Conservation (phyloP, 2,888 invertebrate species). For the Dione juno region DNA sequence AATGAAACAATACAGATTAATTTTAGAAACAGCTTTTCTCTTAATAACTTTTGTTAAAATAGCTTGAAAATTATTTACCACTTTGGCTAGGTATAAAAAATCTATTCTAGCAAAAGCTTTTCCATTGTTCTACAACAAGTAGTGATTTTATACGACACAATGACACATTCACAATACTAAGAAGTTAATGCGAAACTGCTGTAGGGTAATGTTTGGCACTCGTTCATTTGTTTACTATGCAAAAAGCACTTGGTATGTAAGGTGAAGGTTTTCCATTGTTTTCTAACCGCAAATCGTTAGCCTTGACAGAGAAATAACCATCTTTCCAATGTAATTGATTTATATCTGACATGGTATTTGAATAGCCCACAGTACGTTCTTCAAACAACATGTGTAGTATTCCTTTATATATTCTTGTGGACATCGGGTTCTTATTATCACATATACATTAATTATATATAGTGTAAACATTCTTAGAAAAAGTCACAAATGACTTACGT, state of each 20-base stretch:
- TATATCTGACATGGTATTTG: conserved; percentile 32
- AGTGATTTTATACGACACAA: conserved; percentile 24
- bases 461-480: not conserved
- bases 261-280: conserved; percentile 46
- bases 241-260: conserved; percentile 36
- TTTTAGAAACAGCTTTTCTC: too few relatives aligned
- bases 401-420: not conserved
- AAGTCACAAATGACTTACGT: conserved; percentile 21
- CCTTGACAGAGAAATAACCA: conserved; percentile 41
- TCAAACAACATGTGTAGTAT: too few relatives aligned
- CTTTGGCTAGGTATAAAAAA: not conserved
- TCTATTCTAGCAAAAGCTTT: not conserved
- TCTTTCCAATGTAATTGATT: conserved; percentile 42
- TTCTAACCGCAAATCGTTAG: conserved; percentile 46
- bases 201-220: conserved; percentile 38
- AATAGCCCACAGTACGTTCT: conserved; percentile 19
- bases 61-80: not conserved
- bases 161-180: conserved; percentile 35
- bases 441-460: not conserved
- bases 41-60: not conserved
- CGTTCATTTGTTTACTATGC: conserved; percentile 31
- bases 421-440: not conserved
- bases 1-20: too few relatives aligned
- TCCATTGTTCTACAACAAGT: conserved; percentile 15
- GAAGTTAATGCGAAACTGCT: conserved; percentile 40